Base-by-base conservation (phyloP, 2,888 invertebrate species). In the Rhagium mordax region DNA sequence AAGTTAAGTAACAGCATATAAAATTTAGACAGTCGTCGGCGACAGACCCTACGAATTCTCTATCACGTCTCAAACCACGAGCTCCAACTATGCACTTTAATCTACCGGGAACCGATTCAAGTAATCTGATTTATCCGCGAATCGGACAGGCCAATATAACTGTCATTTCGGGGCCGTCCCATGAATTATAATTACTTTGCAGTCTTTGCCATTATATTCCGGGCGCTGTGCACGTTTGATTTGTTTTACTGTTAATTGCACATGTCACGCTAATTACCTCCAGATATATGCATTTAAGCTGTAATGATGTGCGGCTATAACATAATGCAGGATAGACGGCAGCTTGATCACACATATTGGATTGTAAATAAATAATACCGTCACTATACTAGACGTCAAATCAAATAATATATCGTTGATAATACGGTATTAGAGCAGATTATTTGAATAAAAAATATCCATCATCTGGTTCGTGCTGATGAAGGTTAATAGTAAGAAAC, bases 91-190 rank as follows among this genome's bases (percentile, higher is more conserved):
- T 75, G 75, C 77, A 78, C 74, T 75, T 70, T 72, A 73, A 77
- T 74, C 77, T 72, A 70, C 67, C 20, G 75, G 75, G 71, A 74
- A 51, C 49, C 72, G 75, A 78, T 75, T 76, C 78, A 62, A 71
- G 75, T 79, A 79, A 79, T 79, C 77, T 74, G 79, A 78, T 79
- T 79, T 79, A 78, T 77, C 75, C 74, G 74, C 70, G 71, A 70
- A 72, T 74, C 72, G 78, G 78, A 78, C 77, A 74, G 76, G 70
- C 74, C 73, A 77, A 79, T 78, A 78, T 76, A 77, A 78, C 75
- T 78, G 79, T 78, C 79, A 76, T 68, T 78, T 64, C 48, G 70
- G 53, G 21, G 47, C 29, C 65, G 66, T 57, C 71, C 71, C 68
- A 71, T 79, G 77, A 78, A 79, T 79, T 76, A 78, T 75, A 80